Conservation (phyloP, 2,888 invertebrate species). For the Neoaliturus tenellus region DNA sequence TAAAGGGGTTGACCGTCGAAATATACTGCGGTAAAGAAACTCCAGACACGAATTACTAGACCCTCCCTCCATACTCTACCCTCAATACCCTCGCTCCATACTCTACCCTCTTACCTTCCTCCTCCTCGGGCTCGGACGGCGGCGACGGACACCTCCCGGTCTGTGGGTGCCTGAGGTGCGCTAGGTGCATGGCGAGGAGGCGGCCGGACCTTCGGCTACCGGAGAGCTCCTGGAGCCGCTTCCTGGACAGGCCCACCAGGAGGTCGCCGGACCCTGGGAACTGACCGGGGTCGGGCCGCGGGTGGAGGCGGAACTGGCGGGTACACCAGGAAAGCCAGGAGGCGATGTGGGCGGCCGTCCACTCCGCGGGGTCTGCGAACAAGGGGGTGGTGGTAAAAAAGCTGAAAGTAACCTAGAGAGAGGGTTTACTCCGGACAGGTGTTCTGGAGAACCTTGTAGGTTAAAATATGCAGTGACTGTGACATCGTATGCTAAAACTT, state of each 20-base stretch:
- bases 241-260: slow-evolving; percentile 77
- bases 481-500: too few relatives aligned
- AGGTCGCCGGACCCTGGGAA: slow-evolving; percentile 77
- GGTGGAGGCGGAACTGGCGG: slow-evolving; percentile 77
- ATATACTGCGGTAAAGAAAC: too few relatives aligned
- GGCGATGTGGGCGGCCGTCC: slow-evolving; percentile 77
- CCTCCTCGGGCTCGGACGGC: slow-evolving; percentile 51
- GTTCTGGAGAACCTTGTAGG: too few relatives aligned
- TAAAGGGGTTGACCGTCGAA: too few relatives aligned
- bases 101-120: slow-evolving; percentile 21
- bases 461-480: too few relatives aligned
- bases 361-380: slow-evolving; percentile 78
- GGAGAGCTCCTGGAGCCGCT: slow-evolving; percentile 77
- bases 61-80: background rate
- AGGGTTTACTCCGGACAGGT: too few relatives aligned
- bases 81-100: too few relatives aligned
- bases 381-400: background rate
- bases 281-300: slow-evolving; percentile 73
- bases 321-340: slow-evolving; percentile 80
- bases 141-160: slow-evolving; percentile 78
- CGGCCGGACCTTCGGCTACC: slow-evolving; percentile 75
- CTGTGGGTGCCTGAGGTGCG: slow-evolving; percentile 76
- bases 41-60: background rate
- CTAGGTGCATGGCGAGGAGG: slow-evolving; percentile 78
- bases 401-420: too few relatives aligned